phyloP scores from a whole-genome alignment of 2,888 invertebrate species.

The Dicycla oo region DNA sequence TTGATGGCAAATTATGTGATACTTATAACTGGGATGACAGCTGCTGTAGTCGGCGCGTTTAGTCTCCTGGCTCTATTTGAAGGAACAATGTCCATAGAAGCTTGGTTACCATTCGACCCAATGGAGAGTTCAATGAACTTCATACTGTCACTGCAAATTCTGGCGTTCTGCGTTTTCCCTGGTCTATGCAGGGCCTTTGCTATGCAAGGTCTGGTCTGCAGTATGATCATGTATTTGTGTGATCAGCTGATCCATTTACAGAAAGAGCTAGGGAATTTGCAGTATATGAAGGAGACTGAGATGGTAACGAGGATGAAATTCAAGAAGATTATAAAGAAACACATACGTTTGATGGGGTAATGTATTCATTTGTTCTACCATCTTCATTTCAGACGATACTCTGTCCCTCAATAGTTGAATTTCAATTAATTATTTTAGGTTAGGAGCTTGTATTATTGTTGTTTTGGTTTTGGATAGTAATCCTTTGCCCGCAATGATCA shows the following conservation, averaged over 20 bases:
- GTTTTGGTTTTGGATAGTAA: no score
- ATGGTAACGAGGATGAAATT: constrained; percentile 69
- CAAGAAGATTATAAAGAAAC: constrained; percentile 78
- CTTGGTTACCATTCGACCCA: constrained; percentile 84
- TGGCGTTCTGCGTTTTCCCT: constrained; percentile 73
- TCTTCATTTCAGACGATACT: no score
- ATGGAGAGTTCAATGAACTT: constrained; percentile 72
- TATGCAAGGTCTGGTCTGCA: constrained; percentile 82
- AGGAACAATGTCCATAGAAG: constrained; percentile 78
- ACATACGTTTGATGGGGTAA: constrained; percentile 82
- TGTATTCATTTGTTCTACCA: background rate
- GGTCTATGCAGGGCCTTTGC: constrained; percentile 76
- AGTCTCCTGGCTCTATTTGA: constrained; percentile 71
- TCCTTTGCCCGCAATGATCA: no score
- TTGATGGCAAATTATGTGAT: constrained; percentile 74
- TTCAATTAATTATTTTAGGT: background rate
- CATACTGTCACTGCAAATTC: constrained; percentile 72
- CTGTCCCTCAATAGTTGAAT: background rate
- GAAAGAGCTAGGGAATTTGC: constrained; percentile 68
- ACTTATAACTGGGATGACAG: constrained; percentile 66
- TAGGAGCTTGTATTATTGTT: background rate
- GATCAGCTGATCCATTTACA: constrained; percentile 81
- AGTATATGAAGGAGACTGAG: constrained; percentile 69
- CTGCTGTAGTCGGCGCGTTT: constrained; percentile 69
- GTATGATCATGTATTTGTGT: constrained; percentile 81